Percentiles rank a stretch among this genome's conserved stretches.
Evolutionary conservation across 2,113 vertebrate genomes (phyloP).

Genomic region (Campylorhamphus procurvoides): DNA sequence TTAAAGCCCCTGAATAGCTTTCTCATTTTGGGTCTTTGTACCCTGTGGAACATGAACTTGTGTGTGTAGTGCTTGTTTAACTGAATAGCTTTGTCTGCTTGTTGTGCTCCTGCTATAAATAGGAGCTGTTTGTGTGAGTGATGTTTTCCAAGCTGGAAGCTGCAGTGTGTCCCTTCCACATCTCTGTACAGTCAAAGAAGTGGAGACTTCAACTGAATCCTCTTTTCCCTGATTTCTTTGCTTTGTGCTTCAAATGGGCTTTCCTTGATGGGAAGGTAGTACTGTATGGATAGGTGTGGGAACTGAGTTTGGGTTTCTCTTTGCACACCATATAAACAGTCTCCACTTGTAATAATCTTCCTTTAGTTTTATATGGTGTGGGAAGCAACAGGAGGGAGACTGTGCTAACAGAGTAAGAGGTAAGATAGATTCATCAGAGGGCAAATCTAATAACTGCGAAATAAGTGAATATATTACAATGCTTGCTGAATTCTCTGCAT

Average conservation of each 20-base stretch:
- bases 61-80: neutral
- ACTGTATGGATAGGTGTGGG: neutral
- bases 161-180: neutral
- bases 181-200: neutral
- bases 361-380: neutral
- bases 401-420: neutral
- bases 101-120: neutral
- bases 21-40: neutral
- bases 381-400: neutral
- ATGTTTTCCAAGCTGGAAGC: neutral
- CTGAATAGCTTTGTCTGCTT: neutral
- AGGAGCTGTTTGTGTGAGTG: neutral
- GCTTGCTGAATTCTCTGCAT: neutral
- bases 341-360: neutral
- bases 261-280: neutral
- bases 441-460: neutral
- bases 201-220: neutral
- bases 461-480: neutral
- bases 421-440: neutral
- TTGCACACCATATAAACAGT: neutral
- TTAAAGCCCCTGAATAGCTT: neutral
- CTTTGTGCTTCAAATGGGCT: neutral
- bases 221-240: neutral
- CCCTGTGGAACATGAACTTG: neutral
- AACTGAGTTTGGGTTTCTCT: neutral